Percentiles rank a stretch among this genome's conserved stretches.
phyloP scores from a whole-genome alignment of 2,797 vertebrate genomes.

The Neopelma chrysocephalum region DNA sequence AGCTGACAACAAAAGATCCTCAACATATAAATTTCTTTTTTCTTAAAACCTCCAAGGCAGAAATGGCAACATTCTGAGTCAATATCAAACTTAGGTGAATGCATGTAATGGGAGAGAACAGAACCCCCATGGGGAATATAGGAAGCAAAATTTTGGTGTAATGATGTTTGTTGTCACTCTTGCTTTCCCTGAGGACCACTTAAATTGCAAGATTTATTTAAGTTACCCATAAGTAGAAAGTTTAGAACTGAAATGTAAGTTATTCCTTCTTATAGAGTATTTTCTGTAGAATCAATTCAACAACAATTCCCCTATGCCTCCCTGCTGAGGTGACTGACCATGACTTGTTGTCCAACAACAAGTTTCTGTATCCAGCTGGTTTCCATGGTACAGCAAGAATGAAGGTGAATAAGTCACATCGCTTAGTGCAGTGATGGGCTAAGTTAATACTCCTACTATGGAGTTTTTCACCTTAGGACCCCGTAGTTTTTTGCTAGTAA shows the following conservation, averaged over 20 bases:
- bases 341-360: background rate
- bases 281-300: background rate
- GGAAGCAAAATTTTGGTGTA: background rate
- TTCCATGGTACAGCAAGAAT: background rate
- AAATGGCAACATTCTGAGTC: background rate
- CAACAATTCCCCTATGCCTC: background rate
- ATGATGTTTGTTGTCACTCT: background rate
- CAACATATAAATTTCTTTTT: background rate
- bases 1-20: background rate
- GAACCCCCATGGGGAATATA: accelerated
- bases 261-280: background rate
- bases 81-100: background rate
- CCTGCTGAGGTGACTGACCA: background rate
- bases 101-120: background rate
- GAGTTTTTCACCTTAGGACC: background rate
- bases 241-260: background rate
- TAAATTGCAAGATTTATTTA: background rate
- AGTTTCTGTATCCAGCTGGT: background rate
- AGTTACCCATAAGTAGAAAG: background rate
- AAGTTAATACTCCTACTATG: background rate
- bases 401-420: background rate
- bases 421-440: background rate
- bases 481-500: background rate
- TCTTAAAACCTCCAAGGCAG: background rate
- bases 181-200: background rate